phyloP scores from a whole-genome alignment of 2,113 vertebrate genomes.

The Aptenodytes forsteri region DNA sequence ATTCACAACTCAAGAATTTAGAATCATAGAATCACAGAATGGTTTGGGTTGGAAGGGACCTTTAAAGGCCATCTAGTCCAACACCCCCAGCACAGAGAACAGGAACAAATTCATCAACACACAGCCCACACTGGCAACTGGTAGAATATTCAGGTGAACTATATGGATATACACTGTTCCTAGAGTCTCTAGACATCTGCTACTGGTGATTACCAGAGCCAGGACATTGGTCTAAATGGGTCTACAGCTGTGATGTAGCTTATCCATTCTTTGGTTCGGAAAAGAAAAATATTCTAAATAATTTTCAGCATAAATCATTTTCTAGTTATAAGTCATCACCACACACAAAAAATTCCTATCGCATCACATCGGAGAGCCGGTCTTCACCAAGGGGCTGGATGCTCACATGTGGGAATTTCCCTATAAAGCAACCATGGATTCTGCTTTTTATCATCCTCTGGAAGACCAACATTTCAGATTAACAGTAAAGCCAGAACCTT shows the following conservation, averaged over 20 bases:
- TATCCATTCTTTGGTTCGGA: too few species aligned
- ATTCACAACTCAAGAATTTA: neutral
- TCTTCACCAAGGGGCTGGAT: neutral
- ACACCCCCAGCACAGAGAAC: neutral
- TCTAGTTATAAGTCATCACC: neutral
- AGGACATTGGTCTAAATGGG: neutral
- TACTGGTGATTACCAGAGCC: neutral
- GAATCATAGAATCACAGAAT: neutral
- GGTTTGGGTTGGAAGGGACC: neutral
- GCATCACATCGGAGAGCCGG: neutral
- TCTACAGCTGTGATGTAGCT: neutral
- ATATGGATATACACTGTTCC: accelerated
- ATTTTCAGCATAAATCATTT: neutral
- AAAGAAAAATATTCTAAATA: too few species aligned
- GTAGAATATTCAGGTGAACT: neutral
- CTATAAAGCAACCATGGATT: too few species aligned
- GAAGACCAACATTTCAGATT: neutral
- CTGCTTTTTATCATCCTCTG: neutral
- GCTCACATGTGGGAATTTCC: neutral
- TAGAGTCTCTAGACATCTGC: too few species aligned
- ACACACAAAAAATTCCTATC: neutral
- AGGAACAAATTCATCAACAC: neutral
- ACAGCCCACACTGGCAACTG: accelerated
- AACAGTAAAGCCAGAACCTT: neutral
- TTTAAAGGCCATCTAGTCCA: neutral